Evolutionary conservation across 2,888 invertebrate genomes (phyloP).

Genomic region (Agrilus mali): DNA sequence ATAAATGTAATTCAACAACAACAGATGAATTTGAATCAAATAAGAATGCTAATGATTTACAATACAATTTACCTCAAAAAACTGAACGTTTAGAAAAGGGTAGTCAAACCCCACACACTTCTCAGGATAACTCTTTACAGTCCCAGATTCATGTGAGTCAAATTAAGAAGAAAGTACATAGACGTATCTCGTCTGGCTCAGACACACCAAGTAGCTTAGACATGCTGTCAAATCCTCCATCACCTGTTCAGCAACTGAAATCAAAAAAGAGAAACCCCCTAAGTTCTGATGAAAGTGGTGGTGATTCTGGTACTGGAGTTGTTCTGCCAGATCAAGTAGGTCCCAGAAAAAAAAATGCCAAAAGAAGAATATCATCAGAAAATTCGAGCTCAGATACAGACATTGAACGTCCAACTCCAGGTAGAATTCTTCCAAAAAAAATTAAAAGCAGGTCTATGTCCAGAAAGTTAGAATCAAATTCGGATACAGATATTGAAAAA

Average conservation of each 20-base stretch:
- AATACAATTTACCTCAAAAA: too few species aligned
- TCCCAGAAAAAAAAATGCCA: background rate
- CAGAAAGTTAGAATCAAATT: conserved; percentile 1
- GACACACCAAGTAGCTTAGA: too few species aligned
- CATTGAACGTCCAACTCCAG: too few species aligned
- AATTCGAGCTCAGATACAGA: conserved; percentile 5
- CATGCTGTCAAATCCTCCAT: too few species aligned
- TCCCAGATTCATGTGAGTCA: conserved; percentile 5
- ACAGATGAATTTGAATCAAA: too few species aligned
- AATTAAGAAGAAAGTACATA: background rate
- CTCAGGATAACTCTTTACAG: background rate
- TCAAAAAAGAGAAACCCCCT: conserved; percentile 7
- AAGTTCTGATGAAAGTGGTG: conserved; percentile 4
- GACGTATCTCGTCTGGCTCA: too few species aligned
- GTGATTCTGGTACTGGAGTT: conserved; percentile 18
- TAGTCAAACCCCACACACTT: too few species aligned
- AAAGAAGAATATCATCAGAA: conserved; percentile 6
- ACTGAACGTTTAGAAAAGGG: too few species aligned
- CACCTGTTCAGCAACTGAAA: background rate
- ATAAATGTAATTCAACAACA: too few species aligned
- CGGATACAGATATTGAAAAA: conserved; percentile 6
- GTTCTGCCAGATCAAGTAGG: background rate
- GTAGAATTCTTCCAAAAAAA: too few species aligned
- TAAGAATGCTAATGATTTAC: too few species aligned
- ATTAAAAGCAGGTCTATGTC: too few species aligned